A percentile compares a stretch with the other conserved stretches of the same genome.
These are phyloP conservation scores for Herpetotheres cachinnans DNA, from an alignment of 2,113 vertebrate species.

Conservation along the genomic window DNA sequence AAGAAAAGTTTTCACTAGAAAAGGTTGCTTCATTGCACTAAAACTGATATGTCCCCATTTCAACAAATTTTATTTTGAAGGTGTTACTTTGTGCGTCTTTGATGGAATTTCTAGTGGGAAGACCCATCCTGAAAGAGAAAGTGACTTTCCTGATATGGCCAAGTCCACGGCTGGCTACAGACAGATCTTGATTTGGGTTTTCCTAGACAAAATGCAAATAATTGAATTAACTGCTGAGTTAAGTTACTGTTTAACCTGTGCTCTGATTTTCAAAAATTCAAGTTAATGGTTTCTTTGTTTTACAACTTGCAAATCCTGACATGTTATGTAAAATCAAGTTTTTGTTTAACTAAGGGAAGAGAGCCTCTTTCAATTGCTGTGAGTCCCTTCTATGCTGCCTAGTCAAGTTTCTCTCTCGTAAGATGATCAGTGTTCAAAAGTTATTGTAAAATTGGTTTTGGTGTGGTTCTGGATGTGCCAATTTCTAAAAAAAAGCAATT, in stretches of 20 bases:
- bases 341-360: not conserved
- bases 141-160: not conserved
- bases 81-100: not conserved
- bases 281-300: not conserved
- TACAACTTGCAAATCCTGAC: not conserved
- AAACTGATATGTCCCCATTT: not conserved
- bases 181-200: not conserved
- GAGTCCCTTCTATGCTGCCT: not conserved
- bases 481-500: not conserved
- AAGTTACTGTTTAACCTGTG: not conserved
- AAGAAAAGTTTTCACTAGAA: not conserved
- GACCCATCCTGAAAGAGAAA: not conserved
- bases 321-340: not conserved
- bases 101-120: not conserved
- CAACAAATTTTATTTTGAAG: not conserved
- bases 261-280: not conserved
- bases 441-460: not conserved
- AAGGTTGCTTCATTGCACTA: not conserved
- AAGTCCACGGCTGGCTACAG: not conserved
- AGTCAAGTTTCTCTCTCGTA: not conserved
- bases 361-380: not conserved
- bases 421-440: not conserved
- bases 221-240: not conserved
- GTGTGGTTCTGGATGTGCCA: not conserved
- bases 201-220: not conserved